Conservation (phyloP, 64 coral and sea anemone genomes). For the Montipora capricornis region DNA sequence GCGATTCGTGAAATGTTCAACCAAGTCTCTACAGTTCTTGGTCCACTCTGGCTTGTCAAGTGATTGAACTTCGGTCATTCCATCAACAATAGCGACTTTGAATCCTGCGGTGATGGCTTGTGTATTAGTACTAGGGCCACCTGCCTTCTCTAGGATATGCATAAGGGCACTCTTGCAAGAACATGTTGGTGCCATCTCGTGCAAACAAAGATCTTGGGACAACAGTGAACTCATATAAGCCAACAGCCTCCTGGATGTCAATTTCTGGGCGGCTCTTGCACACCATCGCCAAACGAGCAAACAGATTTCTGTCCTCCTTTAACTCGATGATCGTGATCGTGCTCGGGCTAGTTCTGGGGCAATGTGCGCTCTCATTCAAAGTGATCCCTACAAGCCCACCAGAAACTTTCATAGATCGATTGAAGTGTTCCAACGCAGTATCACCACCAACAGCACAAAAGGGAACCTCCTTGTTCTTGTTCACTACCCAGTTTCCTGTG, state of each 20-base stretch:
- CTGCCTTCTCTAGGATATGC: conserved; percentile 65
- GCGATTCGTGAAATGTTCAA: conserved; percentile 63
- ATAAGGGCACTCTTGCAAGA: conserved; percentile 68
- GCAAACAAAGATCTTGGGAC: conserved; percentile 78
- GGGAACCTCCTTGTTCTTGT: too few relatives aligned
- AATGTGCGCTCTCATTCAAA: too few relatives aligned
- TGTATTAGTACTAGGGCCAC: conserved; percentile 57
- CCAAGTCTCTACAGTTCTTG: conserved; percentile 73
- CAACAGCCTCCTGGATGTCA: conserved; percentile 45
- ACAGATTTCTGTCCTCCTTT: conserved; percentile 39
- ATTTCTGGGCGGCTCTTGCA: conserved; percentile 32
- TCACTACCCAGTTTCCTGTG: too few relatives aligned
- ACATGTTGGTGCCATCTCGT: conserved; percentile 67
- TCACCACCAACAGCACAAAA: too few relatives aligned
- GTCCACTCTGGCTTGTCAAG: conserved; percentile 65
- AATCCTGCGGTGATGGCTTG: background rate
- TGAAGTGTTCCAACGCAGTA: too few relatives aligned
- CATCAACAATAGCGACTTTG: conserved; percentile 30
- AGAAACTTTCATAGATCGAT: too few relatives aligned
- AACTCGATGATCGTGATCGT: conserved; percentile 34
- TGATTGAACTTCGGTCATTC: conserved; percentile 70
- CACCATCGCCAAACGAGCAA: conserved; percentile 40
- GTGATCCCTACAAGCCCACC: too few relatives aligned
- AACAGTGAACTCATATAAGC: conserved; percentile 70
- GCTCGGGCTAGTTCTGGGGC: too few relatives aligned